Evolutionary conservation across 1,140 invertebrate genomes (phyloP).

Genomic region (Wasmannia auropunctata): DNA sequence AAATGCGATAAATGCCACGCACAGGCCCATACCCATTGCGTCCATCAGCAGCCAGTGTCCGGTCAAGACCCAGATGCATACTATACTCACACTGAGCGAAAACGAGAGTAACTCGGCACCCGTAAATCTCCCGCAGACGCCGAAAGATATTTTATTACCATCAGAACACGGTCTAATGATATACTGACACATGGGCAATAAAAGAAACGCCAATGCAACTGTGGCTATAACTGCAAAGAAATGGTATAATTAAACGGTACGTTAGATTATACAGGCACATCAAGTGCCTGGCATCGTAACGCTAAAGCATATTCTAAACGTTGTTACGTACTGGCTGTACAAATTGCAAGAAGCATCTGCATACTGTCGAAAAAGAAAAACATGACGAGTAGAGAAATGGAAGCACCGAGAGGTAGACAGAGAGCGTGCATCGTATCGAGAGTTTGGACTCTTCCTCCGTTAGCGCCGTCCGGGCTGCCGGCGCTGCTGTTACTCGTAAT

Average conservation of each 20-base stretch:
- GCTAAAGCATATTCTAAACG: conserved; percentile 48
- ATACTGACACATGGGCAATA: conserved; percentile 99
- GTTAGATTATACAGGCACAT: not conserved
- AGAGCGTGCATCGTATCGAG: conserved; percentile 98
- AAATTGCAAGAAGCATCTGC: conserved; percentile 98
- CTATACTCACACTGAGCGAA: conserved; percentile 95
- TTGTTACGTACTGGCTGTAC: conserved; percentile 94
- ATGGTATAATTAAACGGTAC: conserved; percentile 25
- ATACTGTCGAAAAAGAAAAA: conserved; percentile 99
- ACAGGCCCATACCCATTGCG: conserved; percentile 98
- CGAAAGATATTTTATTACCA: conserved; percentile 95
- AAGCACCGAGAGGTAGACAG: conserved; percentile 97
- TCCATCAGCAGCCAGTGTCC: conserved; percentile 99
- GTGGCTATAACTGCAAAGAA: conserved; percentile 95
- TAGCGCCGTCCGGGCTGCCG: conserved; percentile 76
- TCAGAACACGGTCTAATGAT: conserved; percentile 95
- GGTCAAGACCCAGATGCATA: conserved; percentile 98
- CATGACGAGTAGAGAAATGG: conserved; percentile 98
- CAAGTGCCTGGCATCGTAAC: not conserved
- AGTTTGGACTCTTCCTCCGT: conserved; percentile 93
- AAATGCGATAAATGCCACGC: conserved; percentile 98
- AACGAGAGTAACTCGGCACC: conserved; percentile 97
- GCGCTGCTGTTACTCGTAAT: conserved; percentile 77
- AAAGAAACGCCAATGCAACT: conserved; percentile 96
- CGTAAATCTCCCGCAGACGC: conserved; percentile 95